Evolutionary conservation across 2,113 vertebrate species (phyloP).

Genomic region (Bungarus multicinctus): DNA sequence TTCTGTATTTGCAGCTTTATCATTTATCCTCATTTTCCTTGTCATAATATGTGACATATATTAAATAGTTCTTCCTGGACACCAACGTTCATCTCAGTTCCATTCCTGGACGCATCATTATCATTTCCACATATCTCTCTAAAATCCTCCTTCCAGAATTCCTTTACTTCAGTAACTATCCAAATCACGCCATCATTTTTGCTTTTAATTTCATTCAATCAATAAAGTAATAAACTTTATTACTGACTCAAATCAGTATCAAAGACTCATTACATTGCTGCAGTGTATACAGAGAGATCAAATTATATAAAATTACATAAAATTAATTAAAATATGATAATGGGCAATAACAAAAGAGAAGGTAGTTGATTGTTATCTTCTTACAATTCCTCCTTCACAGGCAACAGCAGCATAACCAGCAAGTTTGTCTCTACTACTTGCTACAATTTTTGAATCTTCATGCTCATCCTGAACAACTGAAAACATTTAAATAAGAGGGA

Average conservation of each 20-base stretch:
- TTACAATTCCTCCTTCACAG: background rate
- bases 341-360: background rate
- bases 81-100: background rate
- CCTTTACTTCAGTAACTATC: background rate
- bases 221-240: background rate
- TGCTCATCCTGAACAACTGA: background rate
- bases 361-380: background rate
- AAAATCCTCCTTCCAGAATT: background rate
- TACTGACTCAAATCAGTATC: background rate
- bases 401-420: background rate
- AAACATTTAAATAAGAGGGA: background rate
- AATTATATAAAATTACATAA: background rate
- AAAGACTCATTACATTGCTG: background rate
- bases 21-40: background rate
- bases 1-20: background rate
- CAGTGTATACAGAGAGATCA: background rate
- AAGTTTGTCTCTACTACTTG: background rate
- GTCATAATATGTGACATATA: background rate
- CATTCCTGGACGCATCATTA: background rate
- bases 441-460: background rate
- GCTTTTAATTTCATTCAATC: background rate
- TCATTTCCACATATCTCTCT: background rate
- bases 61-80: background rate
- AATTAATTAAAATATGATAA: background rate
- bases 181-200: background rate